Conservation (phyloP, 2,113 vertebrate genomes). For the Acrocephalus kingi region DNA sequence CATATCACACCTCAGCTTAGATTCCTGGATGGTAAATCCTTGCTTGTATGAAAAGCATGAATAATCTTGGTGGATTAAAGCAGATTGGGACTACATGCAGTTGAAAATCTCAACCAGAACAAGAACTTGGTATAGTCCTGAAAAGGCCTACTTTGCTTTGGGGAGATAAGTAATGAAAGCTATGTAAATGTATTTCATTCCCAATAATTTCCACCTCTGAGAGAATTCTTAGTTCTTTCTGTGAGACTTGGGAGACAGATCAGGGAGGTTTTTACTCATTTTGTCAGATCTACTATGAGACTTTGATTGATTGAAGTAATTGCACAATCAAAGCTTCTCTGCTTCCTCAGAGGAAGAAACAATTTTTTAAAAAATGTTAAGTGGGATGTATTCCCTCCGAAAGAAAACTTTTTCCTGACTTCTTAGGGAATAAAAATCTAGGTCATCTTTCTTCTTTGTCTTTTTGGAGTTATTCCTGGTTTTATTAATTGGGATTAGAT, state of each 20-base stretch:
- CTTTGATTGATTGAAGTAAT: neutral
- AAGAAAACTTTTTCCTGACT: neutral
- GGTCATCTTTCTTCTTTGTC: conserved; percentile 1
- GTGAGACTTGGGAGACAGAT: neutral
- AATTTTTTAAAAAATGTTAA: neutral
- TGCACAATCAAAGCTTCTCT: neutral
- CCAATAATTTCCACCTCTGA: neutral
- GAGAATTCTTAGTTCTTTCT: neutral
- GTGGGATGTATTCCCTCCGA: neutral
- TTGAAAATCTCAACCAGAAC: neutral
- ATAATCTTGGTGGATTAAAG: neutral
- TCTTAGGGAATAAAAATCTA: neutral
- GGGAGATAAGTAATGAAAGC: neutral
- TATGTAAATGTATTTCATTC: neutral
- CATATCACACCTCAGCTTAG: neutral
- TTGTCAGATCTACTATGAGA: neutral
- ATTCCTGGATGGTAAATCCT: neutral
- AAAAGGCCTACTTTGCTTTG: neutral
- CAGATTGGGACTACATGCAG: neutral
- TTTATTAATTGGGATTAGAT: conserved; percentile 32
- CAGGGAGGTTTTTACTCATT: neutral
- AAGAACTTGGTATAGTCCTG: neutral
- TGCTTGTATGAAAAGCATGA: neutral
- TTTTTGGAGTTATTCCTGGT: conserved; percentile 7
- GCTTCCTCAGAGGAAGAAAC: neutral